Conservation (phyloP, 2,797 vertebrate genomes). For the Lophotriccus pileatus region DNA sequence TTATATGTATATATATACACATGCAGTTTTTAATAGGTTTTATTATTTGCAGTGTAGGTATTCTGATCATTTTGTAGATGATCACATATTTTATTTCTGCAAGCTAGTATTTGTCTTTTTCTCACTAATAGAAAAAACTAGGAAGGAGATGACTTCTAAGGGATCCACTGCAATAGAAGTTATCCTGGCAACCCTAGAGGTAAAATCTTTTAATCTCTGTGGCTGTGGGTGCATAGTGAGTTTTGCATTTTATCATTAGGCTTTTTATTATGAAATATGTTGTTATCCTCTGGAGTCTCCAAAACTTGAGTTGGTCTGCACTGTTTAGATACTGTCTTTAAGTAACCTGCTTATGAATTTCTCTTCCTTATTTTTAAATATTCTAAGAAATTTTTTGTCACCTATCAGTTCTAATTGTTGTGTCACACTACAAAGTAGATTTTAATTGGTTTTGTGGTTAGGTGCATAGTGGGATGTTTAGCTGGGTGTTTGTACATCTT, state of each 20-base stretch:
- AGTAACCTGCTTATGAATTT: background rate
- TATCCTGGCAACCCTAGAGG: conserved; percentile 90
- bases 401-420: background rate
- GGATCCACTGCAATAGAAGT: conserved; percentile 93
- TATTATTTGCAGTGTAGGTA: background rate
- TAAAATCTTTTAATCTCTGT: conserved; percentile 53
- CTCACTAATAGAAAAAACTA: conserved; percentile 90
- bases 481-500: background rate
- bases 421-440: background rate
- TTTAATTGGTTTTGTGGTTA: background rate
- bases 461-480: background rate
- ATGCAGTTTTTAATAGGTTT: background rate
- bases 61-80: background rate
- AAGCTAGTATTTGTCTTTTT: background rate
- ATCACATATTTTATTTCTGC: rapidly evolving
- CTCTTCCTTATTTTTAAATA: background rate
- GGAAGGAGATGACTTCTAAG: conserved; percentile 94
- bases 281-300: background rate
- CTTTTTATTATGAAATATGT: background rate
- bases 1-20: no score
- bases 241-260: background rate
- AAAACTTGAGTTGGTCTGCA: background rate
- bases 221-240: background rate
- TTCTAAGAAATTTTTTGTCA: background rate
- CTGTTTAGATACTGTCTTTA: background rate